Base-by-base conservation (phyloP, 2,797 vertebrate species). In the Scyliorhinus canicula region DNA sequence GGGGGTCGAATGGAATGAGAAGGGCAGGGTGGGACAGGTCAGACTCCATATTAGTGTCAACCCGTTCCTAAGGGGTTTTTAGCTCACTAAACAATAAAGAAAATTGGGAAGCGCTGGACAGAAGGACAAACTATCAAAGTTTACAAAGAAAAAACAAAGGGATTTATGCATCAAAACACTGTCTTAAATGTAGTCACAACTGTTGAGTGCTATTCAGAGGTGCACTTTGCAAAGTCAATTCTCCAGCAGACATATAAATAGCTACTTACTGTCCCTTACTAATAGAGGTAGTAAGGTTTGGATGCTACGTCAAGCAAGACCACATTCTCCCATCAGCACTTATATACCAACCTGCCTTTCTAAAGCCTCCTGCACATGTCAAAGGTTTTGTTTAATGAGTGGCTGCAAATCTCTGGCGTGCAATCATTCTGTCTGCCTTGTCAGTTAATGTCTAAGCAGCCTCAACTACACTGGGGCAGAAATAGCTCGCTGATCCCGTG, bases 201-300 rank as follows among this genome's bases (percentile, higher is more conserved):
- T n/a, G 28, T 94, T 94, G 47, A 94, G 16, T 67, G 57, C n/a
- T 47, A 93, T 93, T 93, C 90, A 93, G 63, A 47, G 90, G 74
- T 74, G 1, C 28, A 74, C 47, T 71, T 6, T 35, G 65, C 4
- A 94, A n/a, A 16, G 12, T 94, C 47, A 35, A 74, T n/a, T 74
- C 26, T 28, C 44, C 7, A 31, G 31, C 86, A 57, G 67, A 21
- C 7, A 35, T 24, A 52, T 50, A 93, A 93, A 71, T 47, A 74
- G 67, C 93, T 74, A 52, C 14, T 55, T 50, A 90, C 86, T 90
- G 1, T 82, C 55, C 31, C 31, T 19, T 21, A 16, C 67, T 94
- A 55, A 52, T 55, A 1, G 67, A 91, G 60, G n/a, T 26, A 44
- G 60, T 11, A 91, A 55, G 11, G 31, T 6, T 71, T 31, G 31